phyloP scores from a whole-genome alignment of 53 echinoderm and acorn worm species.

The Paelopatides confundens region DNA sequence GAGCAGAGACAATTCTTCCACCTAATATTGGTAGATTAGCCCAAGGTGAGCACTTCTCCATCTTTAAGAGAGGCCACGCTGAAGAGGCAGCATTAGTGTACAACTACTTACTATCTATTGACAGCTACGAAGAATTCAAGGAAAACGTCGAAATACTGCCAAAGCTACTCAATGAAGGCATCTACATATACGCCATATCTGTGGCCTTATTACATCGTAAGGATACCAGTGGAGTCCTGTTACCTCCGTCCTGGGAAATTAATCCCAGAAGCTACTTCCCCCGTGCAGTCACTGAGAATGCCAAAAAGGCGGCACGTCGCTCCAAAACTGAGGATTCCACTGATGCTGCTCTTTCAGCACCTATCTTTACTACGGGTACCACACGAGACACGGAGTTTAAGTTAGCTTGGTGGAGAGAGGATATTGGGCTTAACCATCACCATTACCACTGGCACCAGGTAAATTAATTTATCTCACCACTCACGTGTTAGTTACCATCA shows the following conservation, averaged over 20 bases:
- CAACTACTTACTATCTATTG: conserved; percentile 57
- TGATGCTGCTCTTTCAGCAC: too few species aligned
- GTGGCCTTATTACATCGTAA: conserved; percentile 56
- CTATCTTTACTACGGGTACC: not conserved
- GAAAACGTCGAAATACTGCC: conserved; percentile 6
- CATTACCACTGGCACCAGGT: too few species aligned
- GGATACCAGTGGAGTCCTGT: conserved; percentile 2
- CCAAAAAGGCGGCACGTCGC: too few species aligned
- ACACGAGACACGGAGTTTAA: too few species aligned
- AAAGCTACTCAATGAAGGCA: conserved; percentile 60
- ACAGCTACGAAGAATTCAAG: conserved; percentile 43
- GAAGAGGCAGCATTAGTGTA: conserved; percentile 54
- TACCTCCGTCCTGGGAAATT: conserved; percentile 60
- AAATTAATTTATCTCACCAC: too few species aligned
- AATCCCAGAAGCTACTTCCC: conserved; percentile 53
- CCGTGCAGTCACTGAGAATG: too few species aligned
- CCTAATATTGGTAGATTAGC: conserved; percentile 41
- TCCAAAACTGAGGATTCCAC: too few species aligned
- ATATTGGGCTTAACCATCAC: too few species aligned
- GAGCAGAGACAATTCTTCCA: not conserved
- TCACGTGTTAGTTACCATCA: too few species aligned
- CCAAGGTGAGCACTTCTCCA: conserved; percentile 59
- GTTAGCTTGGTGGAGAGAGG: too few species aligned
- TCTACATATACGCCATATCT: conserved; percentile 63
- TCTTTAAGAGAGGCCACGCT: conserved; percentile 59